Evolutionary conservation across 2,888 invertebrate species (phyloP), one percentile per base, ranked within the genome.

Genomic region (Diaphora mendica): DNA sequence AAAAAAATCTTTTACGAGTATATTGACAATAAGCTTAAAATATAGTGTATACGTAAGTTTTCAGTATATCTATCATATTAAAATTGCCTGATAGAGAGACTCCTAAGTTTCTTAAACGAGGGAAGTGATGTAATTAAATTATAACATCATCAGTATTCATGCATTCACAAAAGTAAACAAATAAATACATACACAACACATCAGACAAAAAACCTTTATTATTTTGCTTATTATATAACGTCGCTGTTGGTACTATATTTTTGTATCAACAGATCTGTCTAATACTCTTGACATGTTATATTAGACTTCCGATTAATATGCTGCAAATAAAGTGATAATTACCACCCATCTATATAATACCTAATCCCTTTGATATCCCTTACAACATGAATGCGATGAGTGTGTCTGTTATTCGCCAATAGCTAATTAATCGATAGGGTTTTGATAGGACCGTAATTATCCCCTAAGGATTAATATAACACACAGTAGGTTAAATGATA

Each of bases 401-500:
- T 64, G 8, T n/a, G 33, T 11, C 51, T 35, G 42, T 44, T 72
- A 42, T 26, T 42, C n/a, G 33, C 17, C 62, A 44, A 39, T 62
- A 26, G 62, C 44, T 68, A 62, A 72, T 62, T 72, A 72, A 67
- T 67, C 44, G 67, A 72, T 62, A 59, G 30, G 62, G 59, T 68
- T 72, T 62, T 66, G 59, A 67, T 72, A 68, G 23, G n/a, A 62
- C 72, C 62, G 67, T 64, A 59, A 59, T 72, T 72, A 48, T 44
- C 33, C 62, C 42, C 17, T 39, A 7, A 35, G 68, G 72, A 68
- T 68, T 48, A 48, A 72, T 68, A 44, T 35, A 59, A 44, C 42
- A 62, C 42, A 55, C 17, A n/a, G 39, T 39, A 42, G 69, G 62
- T 62, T 55, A 51, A 68, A 33, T 68, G 35, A 55, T 59, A 42